Percentiles rank a stretch among this genome's conserved stretches.
Conservation (phyloP, 2,888 invertebrate species). For the Ferrisia virgata region DNA sequence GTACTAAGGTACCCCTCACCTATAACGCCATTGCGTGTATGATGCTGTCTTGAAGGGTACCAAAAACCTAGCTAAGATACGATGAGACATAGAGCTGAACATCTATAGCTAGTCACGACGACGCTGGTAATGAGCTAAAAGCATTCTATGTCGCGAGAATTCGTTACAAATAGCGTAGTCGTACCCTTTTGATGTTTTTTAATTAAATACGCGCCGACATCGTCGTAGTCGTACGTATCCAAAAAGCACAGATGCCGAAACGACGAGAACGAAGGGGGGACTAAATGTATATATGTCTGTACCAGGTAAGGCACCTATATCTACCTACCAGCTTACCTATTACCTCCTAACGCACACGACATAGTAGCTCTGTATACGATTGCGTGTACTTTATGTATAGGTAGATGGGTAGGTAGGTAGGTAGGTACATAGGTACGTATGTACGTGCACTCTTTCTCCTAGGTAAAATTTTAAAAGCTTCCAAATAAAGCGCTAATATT, state of each 20-base stretch:
- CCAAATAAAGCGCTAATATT: not conserved
- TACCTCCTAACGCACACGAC: too few species aligned
- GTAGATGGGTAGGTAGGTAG: too few species aligned
- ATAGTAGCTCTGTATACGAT: too few species aligned
- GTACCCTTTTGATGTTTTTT: conserved; percentile 1
- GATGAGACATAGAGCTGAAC: too few species aligned
- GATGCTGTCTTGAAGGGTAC: too few species aligned
- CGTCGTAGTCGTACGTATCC: not conserved
- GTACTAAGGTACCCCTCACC: too few species aligned
- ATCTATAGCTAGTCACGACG: too few species aligned
- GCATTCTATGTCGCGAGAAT: not conserved
- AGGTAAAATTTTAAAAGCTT: not conserved
- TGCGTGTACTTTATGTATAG: too few species aligned
- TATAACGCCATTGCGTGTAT: too few species aligned
- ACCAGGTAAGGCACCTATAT: not conserved
- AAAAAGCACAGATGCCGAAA: not conserved
- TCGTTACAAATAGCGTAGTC: not conserved
- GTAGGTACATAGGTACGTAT: not conserved
- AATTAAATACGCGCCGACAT: not conserved
- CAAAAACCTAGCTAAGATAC: too few species aligned
- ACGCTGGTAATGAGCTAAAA: not conserved
- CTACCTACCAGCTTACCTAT: too few species aligned
- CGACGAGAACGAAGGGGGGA: not conserved
- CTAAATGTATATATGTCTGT: not conserved
- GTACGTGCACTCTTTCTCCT: not conserved